Conservation (phyloP, 1,140 invertebrate species). For the Uloborus diversus region DNA sequence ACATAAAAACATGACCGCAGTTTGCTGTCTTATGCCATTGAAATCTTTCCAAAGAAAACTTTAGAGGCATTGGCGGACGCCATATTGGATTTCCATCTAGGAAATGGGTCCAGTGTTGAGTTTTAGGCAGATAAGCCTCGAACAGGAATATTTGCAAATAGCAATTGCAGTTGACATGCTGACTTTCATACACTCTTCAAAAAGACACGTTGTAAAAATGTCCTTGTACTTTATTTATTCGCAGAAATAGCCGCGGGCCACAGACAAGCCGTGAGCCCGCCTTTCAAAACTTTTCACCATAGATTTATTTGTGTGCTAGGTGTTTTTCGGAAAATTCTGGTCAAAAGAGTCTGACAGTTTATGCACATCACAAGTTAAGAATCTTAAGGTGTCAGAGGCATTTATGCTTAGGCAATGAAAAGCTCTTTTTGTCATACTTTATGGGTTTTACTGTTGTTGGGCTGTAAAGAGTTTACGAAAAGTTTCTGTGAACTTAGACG, state of each 20-base stretch:
- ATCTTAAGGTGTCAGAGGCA: slow-evolving; percentile 48
- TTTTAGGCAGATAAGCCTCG: slow-evolving; percentile 38
- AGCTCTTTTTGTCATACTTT: slow-evolving; percentile 27
- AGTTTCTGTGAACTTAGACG: no score
- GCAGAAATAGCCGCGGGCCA: slow-evolving; percentile 24
- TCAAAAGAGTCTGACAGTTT: slow-evolving; percentile 40
- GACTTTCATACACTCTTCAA: slow-evolving; percentile 43
- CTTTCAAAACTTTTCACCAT: slow-evolving; percentile 25
- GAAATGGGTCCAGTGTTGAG: neutral
- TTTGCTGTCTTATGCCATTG: slow-evolving; percentile 22
- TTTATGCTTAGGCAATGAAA: slow-evolving; percentile 40
- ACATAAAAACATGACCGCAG: slow-evolving; percentile 1
- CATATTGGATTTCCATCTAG: slow-evolving; percentile 41
- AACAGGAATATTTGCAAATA: slow-evolving; percentile 50
- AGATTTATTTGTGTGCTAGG: slow-evolving; percentile 44
- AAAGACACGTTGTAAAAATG: slow-evolving; percentile 48
- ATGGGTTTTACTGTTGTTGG: slow-evolving; percentile 17
- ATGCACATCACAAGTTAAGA: slow-evolving; percentile 45
- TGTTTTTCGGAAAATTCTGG: neutral
- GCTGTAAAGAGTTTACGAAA: no score
- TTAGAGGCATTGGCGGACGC: slow-evolving; percentile 21
- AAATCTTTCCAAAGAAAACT: neutral
- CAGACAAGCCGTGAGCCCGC: no score
- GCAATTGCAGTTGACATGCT: slow-evolving; percentile 53
- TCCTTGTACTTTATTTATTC: slow-evolving; percentile 22